Conservation (phyloP, 1,140 invertebrate genomes). For the Megathymus violae region DNA sequence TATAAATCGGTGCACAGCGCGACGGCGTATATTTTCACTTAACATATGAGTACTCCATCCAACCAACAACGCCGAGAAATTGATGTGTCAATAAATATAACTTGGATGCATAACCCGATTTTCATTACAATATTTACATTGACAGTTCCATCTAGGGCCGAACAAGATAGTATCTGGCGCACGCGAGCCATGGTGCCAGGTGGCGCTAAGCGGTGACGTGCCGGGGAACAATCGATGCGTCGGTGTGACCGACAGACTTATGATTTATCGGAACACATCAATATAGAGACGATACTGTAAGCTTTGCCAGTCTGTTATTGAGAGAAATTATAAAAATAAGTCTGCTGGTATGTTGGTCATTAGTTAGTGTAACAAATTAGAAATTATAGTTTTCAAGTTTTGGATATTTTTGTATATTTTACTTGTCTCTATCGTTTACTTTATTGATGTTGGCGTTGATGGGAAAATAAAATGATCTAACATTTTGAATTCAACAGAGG, state of each 20-base stretch:
- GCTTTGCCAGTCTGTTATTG: too few species aligned
- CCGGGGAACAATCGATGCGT: not conserved
- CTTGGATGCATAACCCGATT: conserved; percentile 2
- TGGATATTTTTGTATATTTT: too few species aligned
- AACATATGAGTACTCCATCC: not conserved
- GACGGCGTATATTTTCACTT: conserved; percentile 3
- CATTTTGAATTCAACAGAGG: too few species aligned
- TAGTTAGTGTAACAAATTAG: too few species aligned
- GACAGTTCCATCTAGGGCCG: not conserved
- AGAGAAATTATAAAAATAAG: too few species aligned
- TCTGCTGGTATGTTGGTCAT: too few species aligned
- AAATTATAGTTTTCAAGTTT: too few species aligned
- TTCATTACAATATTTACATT: conserved; percentile 3
- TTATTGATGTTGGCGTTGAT: too few species aligned
- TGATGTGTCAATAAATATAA: conserved; percentile 4
- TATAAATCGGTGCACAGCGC: too few species aligned
- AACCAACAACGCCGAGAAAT: conserved; percentile 1
- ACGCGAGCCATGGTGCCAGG: not conserved
- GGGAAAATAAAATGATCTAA: too few species aligned
- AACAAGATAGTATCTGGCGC: not conserved
- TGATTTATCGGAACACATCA: not conserved
- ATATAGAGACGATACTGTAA: not conserved
- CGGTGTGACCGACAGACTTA: not conserved
- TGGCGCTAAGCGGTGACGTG: not conserved
- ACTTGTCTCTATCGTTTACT: too few species aligned